Conservation (phyloP, 2,113 vertebrate species). For the Antechinus flavipes region DNA sequence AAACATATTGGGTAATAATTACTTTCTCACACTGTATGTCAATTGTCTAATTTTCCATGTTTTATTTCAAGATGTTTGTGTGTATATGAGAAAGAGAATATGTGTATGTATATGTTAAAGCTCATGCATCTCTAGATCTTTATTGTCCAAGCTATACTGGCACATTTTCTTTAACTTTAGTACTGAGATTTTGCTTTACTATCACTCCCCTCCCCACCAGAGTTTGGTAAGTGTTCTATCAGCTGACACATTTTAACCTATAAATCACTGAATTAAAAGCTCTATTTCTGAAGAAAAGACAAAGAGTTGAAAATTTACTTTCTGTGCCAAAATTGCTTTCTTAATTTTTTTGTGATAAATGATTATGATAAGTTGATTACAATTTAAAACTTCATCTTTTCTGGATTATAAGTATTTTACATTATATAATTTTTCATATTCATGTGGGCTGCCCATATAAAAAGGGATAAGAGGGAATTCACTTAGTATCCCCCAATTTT, state of each 20-base stretch:
- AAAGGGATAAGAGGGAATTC: not conserved
- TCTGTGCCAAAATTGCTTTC: slow-evolving; percentile 69
- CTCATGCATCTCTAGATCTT: not conserved
- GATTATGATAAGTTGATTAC: slow-evolving; percentile 67
- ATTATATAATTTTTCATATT: slow-evolving; percentile 71
- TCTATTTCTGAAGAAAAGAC: slow-evolving; percentile 36
- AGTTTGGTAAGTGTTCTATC: slow-evolving; percentile 28
- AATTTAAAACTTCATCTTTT: slow-evolving; percentile 67
- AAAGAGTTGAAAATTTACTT: slow-evolving; percentile 69
- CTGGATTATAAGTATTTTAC: slow-evolving; percentile 65
- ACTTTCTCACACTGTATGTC: not conserved
- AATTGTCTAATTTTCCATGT: slow-evolving; percentile 11
- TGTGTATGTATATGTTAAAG: not conserved
- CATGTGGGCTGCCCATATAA: slow-evolving; percentile 46
- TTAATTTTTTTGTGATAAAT: slow-evolving; percentile 60
- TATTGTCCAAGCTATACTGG: not conserved
- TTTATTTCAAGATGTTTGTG: not conserved
- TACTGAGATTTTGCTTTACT: slow-evolving; percentile 19
- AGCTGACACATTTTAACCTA: slow-evolving; percentile 46
- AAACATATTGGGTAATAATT: not conserved
- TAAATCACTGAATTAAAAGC: slow-evolving; percentile 55
- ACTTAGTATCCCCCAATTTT: not conserved
- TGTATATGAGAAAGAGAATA: not conserved
- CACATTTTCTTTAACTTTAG: slow-evolving; percentile 4
- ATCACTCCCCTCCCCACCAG: slow-evolving; percentile 1